Conservation (phyloP, 2,113 vertebrate species). For the Bujurquina vittata region DNA sequence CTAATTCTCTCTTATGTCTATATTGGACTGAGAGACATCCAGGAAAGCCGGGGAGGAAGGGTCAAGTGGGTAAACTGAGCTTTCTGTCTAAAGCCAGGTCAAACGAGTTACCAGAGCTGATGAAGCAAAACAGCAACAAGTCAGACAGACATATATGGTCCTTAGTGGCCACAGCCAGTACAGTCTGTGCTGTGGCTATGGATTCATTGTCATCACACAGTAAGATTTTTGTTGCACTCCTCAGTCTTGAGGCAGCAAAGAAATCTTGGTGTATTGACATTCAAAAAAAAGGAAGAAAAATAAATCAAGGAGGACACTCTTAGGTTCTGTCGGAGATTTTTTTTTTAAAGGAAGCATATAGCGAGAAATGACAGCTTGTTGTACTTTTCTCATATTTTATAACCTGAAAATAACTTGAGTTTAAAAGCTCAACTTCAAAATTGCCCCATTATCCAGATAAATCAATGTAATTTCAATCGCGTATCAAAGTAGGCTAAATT, state of each 20-base stretch:
- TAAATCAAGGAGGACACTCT: neutral
- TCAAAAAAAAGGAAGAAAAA: neutral
- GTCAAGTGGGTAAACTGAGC: neutral
- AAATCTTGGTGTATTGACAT: neutral
- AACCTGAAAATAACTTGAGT: neutral
- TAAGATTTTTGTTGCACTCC: slow-evolving; percentile 38
- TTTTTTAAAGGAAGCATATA: neutral
- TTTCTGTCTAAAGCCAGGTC: slow-evolving; percentile 8
- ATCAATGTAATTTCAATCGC: neutral
- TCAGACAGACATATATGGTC: slow-evolving; percentile 19
- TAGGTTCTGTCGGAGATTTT: neutral
- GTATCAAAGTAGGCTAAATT: neutral
- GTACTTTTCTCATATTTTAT: slow-evolving; percentile 1
- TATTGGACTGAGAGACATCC: neutral
- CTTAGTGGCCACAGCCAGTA: slow-evolving; percentile 19
- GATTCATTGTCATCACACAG: slow-evolving; percentile 50
- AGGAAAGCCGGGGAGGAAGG: neutral
- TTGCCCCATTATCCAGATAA: neutral
- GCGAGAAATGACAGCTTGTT: neutral
- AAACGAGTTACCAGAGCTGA: neutral
- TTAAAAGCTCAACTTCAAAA: neutral
- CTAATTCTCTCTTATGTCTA: neutral
- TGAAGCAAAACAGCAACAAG: slow-evolving; percentile 64
- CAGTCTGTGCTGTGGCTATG: slow-evolving; percentile 39
- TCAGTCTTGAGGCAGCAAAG: slow-evolving; percentile 10